Conservation (phyloP, 2,113 vertebrate species). For the Gambusia affinis region DNA sequence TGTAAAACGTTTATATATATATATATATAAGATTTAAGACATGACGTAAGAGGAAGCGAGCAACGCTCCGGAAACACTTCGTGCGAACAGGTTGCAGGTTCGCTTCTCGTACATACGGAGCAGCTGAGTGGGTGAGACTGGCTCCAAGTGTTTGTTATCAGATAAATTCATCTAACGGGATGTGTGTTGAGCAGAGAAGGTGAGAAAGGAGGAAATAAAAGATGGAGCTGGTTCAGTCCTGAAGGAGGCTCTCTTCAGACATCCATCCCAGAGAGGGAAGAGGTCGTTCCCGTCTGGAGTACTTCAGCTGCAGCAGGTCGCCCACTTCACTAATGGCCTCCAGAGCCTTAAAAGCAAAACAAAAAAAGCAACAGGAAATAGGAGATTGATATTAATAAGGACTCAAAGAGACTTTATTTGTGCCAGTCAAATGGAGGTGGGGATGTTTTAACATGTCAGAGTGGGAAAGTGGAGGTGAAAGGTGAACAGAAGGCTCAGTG, state of each 20-base stretch:
- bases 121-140: background rate
- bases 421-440: background rate
- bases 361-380: slow-evolving; percentile 1
- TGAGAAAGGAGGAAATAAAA: background rate
- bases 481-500: slow-evolving; percentile 53
- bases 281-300: slow-evolving; percentile 83
- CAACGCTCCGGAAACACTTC: slow-evolving; percentile 18
- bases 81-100: background rate
- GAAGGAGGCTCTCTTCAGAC: slow-evolving; percentile 89
- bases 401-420: slow-evolving; percentile 6
- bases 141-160: background rate
- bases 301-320: slow-evolving; percentile 92
- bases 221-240: slow-evolving; percentile 73
- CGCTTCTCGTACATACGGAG: slow-evolving; percentile 1
- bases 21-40: slow-evolving; percentile 40
- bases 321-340: slow-evolving; percentile 91
- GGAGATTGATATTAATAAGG: slow-evolving; percentile 1
- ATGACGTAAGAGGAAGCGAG: slow-evolving; percentile 41
- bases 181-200: background rate
- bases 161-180: background rate
- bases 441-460: slow-evolving; percentile 22
- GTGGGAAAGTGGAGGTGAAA: slow-evolving; percentile 10
- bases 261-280: slow-evolving; percentile 85
- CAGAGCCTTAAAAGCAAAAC: slow-evolving; percentile 83
- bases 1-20: too few relatives aligned